Base-by-base conservation (phyloP, 2,888 invertebrate species). In the Tetranychus piercei region DNA sequence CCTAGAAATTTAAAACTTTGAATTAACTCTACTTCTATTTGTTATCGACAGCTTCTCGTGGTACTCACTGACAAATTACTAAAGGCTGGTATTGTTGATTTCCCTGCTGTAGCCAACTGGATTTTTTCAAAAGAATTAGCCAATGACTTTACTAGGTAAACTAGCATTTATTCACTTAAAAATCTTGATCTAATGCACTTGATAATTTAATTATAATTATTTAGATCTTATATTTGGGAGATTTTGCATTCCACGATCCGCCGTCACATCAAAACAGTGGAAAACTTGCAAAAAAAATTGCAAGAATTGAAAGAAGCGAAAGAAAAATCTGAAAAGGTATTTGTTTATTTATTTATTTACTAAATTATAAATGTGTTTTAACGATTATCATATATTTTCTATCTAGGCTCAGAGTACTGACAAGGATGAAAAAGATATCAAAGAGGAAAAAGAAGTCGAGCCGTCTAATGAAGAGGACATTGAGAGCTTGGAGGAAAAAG, bases 61-160 rank as follows among this genome's bases (percentile, higher is more conserved):
- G 93, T 97, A 9, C 85, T 99, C 6, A 90, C 95, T 5, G 96
- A 99, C 84, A 97, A 99, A 84, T 88, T 99, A 86, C 86, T 99
- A 67, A 96, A 97, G 85, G 94, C 94, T 43, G 94, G 95, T 83
- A 90, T 99, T 74, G 91, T 99, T 74, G 94, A 96, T 82, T 95
- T 95, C 82, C 91, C 93, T 75, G 91, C 95, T 0, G 95, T 99
- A 18, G 95, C 96, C 72, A 94, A 93, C 79, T 99, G 96, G 96
- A 89, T 96, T 77, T 97, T 97, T 84, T 92, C 94, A 6, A 91
- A 91, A 83, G 91, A 92, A 82, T 94, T 96, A 94, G 87, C 88
- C 22, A 85, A 87, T 0, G 92, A 90, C 83, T 95, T 96, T 83
- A 94, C 94, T 0, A 87, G 86, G 87, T 87, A 81, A 80, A 82